Evolutionary conservation across 2,797 vertebrate genomes (phyloP).

Genomic region (Pipistrellus pipistrellus): DNA sequence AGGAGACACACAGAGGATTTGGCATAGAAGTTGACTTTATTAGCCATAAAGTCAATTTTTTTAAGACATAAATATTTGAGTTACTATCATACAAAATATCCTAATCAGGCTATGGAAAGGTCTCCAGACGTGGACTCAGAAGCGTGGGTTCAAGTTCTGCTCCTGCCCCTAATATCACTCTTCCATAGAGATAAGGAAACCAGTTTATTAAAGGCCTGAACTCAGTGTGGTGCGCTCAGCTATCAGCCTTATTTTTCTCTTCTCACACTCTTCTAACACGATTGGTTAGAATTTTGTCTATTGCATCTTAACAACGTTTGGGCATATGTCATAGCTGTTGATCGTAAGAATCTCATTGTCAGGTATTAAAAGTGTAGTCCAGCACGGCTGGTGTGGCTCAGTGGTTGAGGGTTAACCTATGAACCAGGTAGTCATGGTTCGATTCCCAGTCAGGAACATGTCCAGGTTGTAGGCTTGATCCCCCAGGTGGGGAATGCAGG

Average conservation of each 20-base stretch:
- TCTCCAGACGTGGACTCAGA: not conserved
- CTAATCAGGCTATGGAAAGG: not conserved
- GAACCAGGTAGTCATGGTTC: no score
- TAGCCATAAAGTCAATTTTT: not conserved
- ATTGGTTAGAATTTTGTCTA: not conserved
- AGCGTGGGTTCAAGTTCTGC: not conserved
- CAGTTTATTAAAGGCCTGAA: not conserved
- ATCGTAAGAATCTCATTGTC: not conserved
- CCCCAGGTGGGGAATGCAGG: no score
- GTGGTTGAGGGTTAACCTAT: no score
- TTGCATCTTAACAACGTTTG: not conserved
- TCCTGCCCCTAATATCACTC: not conserved
- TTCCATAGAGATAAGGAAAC: not conserved
- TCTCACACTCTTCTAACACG: not conserved
- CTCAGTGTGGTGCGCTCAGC: not conserved
- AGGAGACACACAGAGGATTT: slow-evolving; percentile 12
- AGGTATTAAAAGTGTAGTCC: not conserved
- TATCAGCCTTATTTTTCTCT: not conserved
- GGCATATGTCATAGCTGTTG: not conserved
- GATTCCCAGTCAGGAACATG: no score
- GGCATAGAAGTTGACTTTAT: not conserved
- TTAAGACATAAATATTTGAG: slow-evolving; percentile 11
- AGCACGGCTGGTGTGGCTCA: no score
- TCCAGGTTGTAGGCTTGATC: no score
- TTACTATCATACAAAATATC: not conserved